Evolutionary conservation across 2,797 vertebrate genomes (phyloP).

Genomic region (Coluber constrictor): DNA sequence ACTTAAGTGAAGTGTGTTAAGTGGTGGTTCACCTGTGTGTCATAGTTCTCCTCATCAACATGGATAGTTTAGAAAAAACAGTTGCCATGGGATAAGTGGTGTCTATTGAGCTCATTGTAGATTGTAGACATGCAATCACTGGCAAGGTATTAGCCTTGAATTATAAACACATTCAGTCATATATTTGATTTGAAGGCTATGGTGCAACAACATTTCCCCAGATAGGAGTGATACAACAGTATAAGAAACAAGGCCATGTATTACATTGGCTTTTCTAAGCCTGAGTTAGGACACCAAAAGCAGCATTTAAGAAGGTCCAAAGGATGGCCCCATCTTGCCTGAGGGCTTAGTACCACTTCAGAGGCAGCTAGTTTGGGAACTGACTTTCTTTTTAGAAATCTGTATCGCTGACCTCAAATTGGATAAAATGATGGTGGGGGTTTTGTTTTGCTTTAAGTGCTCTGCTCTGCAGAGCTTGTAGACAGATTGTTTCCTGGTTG

Average conservation of each 20-base stretch:
- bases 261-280: not conserved
- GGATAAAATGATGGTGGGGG: not conserved
- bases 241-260: not conserved
- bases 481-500: not conserved
- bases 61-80: not conserved
- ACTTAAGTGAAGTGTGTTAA: conserved; percentile 5
- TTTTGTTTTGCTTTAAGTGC: not conserved
- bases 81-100: conserved; percentile 4
- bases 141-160: not conserved
- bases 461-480: not conserved
- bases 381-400: not conserved
- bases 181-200: conserved; percentile 2
- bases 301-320: not conserved
- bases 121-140: conserved; percentile 27
- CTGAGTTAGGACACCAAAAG: not conserved
- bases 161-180: not conserved
- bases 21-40: not conserved
- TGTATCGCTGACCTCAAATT: not conserved
- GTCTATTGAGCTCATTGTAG: not conserved
- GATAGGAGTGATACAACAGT: fast-evolving
- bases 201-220: conserved; percentile 7
- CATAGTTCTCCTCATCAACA: conserved; percentile 31
- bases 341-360: not conserved
- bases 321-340: not conserved
- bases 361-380: not conserved